Conservation (phyloP, 2,797 vertebrate species). For the Myotis myotis region DNA sequence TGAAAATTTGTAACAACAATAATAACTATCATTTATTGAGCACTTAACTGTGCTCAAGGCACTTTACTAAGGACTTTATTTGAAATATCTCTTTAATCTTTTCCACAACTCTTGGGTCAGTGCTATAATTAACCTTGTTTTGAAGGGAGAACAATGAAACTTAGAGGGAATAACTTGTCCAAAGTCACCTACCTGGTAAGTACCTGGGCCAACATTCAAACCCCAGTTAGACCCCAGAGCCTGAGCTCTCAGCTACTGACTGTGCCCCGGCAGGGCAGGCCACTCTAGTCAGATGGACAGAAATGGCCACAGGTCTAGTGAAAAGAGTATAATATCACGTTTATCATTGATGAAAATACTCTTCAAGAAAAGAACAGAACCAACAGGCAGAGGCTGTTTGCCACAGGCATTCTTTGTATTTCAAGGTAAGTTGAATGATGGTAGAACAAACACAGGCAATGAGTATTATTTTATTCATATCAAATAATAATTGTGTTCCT, state of each 20-base stretch:
- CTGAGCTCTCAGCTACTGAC: background rate
- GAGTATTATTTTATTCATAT: slow-evolving; percentile 37
- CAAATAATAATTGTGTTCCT: background rate
- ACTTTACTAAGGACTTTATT: slow-evolving; percentile 16
- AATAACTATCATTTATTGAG: background rate
- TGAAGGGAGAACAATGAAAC: background rate
- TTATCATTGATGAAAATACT: background rate
- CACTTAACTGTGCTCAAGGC: background rate
- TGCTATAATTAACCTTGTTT: background rate
- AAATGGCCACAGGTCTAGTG: background rate
- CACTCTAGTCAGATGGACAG: background rate
- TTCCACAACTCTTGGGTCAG: background rate
- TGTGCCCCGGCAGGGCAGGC: background rate
- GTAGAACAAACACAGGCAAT: background rate
- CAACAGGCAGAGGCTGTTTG: background rate
- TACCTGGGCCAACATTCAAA: background rate
- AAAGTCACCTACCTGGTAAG: background rate
- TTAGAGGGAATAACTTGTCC: background rate
- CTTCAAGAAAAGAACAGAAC: background rate
- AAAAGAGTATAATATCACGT: background rate
- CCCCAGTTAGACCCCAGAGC: background rate
- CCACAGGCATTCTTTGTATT: background rate
- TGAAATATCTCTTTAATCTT: slow-evolving; percentile 21
- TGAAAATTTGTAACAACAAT: background rate
- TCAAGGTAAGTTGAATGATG: background rate